Conservation (phyloP, 64 coral and sea anemone species). For the Montipora foliosa region DNA sequence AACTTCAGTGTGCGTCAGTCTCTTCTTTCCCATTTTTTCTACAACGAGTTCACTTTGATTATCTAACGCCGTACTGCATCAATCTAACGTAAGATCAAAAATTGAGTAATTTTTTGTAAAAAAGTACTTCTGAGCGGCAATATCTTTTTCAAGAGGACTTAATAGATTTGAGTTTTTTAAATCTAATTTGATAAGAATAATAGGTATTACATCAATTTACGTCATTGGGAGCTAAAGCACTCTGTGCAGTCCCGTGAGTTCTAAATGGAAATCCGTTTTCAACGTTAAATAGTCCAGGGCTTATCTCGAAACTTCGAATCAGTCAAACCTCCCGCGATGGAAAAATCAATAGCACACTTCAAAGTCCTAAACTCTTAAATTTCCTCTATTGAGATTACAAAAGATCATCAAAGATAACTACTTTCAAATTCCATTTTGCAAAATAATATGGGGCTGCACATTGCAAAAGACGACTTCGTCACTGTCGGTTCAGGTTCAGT, state of each 20-base stretch:
- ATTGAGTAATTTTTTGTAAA: too few relatives aligned
- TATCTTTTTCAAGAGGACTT: background rate
- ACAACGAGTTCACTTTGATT: too few relatives aligned
- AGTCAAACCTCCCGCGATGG: background rate
- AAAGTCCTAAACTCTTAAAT: background rate
- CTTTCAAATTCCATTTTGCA: constrained; percentile 2
- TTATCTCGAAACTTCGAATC: background rate
- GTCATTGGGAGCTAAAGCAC: background rate
- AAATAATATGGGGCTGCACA: background rate
- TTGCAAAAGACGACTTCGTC: background rate
- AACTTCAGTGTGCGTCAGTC: background rate
- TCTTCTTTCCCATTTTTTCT: background rate
- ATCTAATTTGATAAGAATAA: background rate
- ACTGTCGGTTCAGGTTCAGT: background rate
- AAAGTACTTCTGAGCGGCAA: too few relatives aligned
- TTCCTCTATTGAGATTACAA: background rate
- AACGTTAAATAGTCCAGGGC: background rate
- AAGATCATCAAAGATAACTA: background rate
- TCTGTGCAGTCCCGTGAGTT: too few relatives aligned
- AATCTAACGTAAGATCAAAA: too few relatives aligned
- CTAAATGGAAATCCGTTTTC: background rate
- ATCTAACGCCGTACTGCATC: too few relatives aligned
- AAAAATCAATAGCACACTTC: background rate
- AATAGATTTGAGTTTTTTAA: background rate
- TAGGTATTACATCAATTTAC: background rate